Evolutionary conservation across 2,113 vertebrate genomes (phyloP).

Genomic region (Macaca nemestrina): DNA sequence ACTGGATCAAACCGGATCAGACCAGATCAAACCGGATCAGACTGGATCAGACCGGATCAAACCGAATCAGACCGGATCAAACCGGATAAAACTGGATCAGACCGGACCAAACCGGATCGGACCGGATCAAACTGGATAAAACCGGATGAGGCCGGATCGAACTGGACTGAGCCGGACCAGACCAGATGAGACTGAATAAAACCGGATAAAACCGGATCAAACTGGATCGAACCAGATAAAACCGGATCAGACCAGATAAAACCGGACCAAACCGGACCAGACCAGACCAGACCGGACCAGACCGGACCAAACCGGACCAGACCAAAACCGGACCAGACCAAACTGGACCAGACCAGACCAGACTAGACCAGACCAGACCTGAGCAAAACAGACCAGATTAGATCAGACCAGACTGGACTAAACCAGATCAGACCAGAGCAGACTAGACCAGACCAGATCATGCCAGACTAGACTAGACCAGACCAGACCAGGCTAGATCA

Average conservation of each 20-base stretch:
- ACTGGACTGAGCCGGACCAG: not conserved
- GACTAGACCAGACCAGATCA: no score
- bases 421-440: not conserved
- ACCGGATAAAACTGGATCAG: no score
- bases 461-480: not conserved
- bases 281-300: no score
- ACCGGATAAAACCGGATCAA: no score
- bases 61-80: rapidly evolving
- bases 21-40: rapidly evolving
- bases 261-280: no score
- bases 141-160: not conserved
- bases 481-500: not conserved
- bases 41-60: no score
- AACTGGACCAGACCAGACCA: not conserved
- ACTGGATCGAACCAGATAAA: no score
- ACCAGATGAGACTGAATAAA: not conserved
- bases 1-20: no score
- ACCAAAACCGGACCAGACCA: not conserved
- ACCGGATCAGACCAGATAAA: no score
- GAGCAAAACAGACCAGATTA: not conserved
- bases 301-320: not conserved
- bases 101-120: no score
- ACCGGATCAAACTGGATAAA: no score
- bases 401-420: not conserved
- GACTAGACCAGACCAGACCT: rapidly evolving